Percentiles rank a stretch among this genome's conserved stretches.
These are phyloP conservation scores for Bryconaethiops microstoma DNA, from an alignment of 2,797 vertebrate species.

Conservation along the genomic window DNA sequence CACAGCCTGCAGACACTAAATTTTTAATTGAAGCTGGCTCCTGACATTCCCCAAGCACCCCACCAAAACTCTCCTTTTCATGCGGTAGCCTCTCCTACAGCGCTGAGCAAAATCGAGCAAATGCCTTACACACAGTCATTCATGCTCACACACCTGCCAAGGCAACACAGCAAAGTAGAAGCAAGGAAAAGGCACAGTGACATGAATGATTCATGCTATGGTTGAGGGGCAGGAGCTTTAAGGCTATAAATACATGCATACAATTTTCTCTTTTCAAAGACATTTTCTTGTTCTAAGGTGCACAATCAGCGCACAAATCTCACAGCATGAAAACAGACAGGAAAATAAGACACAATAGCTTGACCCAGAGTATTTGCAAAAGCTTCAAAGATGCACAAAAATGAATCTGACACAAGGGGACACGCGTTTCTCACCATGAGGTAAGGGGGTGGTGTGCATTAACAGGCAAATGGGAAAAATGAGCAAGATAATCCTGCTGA, in stretches of 20 bases:
- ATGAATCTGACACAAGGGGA: neutral
- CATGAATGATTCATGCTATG: constrained; percentile 58
- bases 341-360: constrained; percentile 11
- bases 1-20: constrained; percentile 37
- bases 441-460: neutral
- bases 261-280: constrained; percentile 20
- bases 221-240: constrained; percentile 41
- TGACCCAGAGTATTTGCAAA: neutral
- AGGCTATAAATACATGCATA: constrained; percentile 52
- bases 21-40: constrained; percentile 37
- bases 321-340: neutral
- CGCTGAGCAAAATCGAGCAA: constrained; percentile 18
- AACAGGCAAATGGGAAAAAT: neutral
- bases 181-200: constrained; percentile 23
- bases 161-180: constrained; percentile 10
- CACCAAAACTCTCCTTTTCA: neutral
- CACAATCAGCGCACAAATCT: constrained; percentile 16
- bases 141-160: constrained; percentile 20
- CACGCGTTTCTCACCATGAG: constrained; percentile 17
- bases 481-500: constrained; percentile 7
- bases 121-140: constrained; percentile 5
- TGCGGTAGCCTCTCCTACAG: constrained; percentile 9
- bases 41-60: constrained; percentile 4
- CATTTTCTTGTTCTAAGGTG: constrained; percentile 16
- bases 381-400: neutral